Base-by-base conservation (phyloP, 2,797 vertebrate genomes). In the Falco columbarius region DNA sequence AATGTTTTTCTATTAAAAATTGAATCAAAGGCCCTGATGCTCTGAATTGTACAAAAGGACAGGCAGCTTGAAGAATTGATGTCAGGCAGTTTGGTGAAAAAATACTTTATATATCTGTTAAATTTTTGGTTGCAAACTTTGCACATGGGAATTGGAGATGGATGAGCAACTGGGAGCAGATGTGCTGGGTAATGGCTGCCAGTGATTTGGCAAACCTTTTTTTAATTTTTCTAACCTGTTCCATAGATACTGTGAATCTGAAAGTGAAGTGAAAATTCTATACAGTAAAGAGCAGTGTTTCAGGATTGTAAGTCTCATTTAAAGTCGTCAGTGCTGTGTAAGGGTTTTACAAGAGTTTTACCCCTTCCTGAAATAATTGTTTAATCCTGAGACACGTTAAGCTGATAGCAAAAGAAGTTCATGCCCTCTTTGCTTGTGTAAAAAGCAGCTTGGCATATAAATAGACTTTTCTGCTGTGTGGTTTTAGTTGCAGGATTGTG, bases 1-100 rank as follows among this genome's bases (percentile, higher is more conserved):
- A 73, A 95, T 91, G n/a, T 40, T 85, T 77, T 91, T 55, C 46
- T 93, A n/a, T 92, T 86, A 92, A 93, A 95, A 96, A 93, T 80
- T 85, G 74, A 95, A 87, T 93, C 49, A 74, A 79, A 95, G 65
- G 65, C 10, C 7, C 7, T 49, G 46, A 63, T 91, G 62, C 17
- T 89, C 30, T 89, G 63, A 94, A 73, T 71, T 86, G 16, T 32
- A 22, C 3, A 7, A 77, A 77, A 71, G 90, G 59, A 62, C 51
- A 81, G 72, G 74, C n/a, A 92, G 40, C 54, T 77, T 77, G 75
- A 80, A 68, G 47, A 90, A 66, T 52, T 40, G 58, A 9, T 42
- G n/a, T 90, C 34, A 83, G 79, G 62, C 34, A 81, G 49, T 68
- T 88, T 95, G 87, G 67, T 4, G 6, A 93, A 63, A 44, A 88